Percentiles rank a stretch among this genome's conserved stretches.
Conservation (phyloP, 2,888 invertebrate genomes). For the Tortricodes alternella region DNA sequence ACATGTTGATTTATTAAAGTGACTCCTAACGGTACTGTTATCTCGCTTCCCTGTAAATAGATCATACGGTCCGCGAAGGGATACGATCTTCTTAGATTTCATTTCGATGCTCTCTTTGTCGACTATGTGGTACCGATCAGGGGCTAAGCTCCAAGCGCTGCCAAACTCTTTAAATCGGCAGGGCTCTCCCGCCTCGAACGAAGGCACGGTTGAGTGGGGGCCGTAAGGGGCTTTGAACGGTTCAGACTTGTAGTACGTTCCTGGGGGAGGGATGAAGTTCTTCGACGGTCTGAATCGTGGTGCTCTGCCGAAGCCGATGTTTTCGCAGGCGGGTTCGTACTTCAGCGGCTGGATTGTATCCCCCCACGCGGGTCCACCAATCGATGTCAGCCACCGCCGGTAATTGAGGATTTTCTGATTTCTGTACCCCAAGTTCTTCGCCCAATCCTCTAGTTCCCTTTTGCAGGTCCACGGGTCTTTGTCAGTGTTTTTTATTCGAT, state of each 20-base stretch:
- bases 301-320: slow-evolving; percentile 48
- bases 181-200: slow-evolving; percentile 62
- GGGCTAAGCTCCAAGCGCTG: slow-evolving; percentile 65
- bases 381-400: neutral
- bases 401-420: slow-evolving; percentile 10
- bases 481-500: neutral
- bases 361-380: slow-evolving; percentile 16
- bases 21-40: slow-evolving; percentile 75
- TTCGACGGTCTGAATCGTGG: slow-evolving; percentile 44
- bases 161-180: slow-evolving; percentile 63
- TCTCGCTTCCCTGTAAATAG: slow-evolving; percentile 78
- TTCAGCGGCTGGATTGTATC: neutral
- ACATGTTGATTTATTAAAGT: slow-evolving; percentile 64
- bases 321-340: slow-evolving; percentile 17
- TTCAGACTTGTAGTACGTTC: slow-evolving; percentile 57
- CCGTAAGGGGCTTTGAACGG: slow-evolving; percentile 63
- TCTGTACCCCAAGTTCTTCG: slow-evolving; percentile 19
- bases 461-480: slow-evolving; percentile 17
- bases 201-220: slow-evolving; percentile 58
- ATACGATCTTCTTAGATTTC: slow-evolving; percentile 63
- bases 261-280: slow-evolving; percentile 56
- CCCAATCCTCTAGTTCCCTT: slow-evolving; percentile 23
- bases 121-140: slow-evolving; percentile 62
- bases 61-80: slow-evolving; percentile 68
- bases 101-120: slow-evolving; percentile 63